Conservation (phyloP, 2,888 invertebrate species). For the Eilema caniola region DNA sequence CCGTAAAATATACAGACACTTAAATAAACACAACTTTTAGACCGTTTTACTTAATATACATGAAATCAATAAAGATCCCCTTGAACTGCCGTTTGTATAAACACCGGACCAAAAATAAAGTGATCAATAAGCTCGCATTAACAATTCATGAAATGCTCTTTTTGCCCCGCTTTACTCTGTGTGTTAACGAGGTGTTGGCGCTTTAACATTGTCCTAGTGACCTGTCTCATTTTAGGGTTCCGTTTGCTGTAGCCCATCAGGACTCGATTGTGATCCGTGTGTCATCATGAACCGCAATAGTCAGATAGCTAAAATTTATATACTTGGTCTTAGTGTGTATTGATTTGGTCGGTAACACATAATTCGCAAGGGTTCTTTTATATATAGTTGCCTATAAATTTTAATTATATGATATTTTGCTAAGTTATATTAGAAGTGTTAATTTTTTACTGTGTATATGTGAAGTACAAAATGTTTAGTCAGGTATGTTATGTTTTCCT, state of each 20-base stretch:
- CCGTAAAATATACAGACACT: not conserved
- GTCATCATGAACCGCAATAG: not conserved
- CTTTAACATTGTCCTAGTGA: slow-evolving; percentile 50
- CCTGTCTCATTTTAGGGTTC: slow-evolving; percentile 48
- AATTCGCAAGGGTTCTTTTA: too few species aligned
- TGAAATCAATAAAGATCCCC: not conserved
- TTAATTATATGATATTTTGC: too few species aligned
- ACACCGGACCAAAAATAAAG: slow-evolving; percentile 26
- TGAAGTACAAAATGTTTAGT: too few species aligned
- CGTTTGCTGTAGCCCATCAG: too few species aligned
- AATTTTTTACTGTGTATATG: too few species aligned
- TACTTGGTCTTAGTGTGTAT: too few species aligned
- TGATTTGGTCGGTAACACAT: too few species aligned
- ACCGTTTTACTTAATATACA: not conserved
- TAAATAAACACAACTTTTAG: not conserved
- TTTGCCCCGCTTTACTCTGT: slow-evolving; percentile 39
- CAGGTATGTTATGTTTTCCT: too few species aligned
- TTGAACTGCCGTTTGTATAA: slow-evolving; percentile 3
- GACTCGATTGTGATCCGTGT: too few species aligned
- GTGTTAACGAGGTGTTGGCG: slow-evolving; percentile 33
- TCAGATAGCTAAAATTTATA: not conserved
- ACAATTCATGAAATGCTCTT: slow-evolving; percentile 38
- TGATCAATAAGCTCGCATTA: slow-evolving; percentile 33
- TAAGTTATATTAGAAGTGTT: too few species aligned
- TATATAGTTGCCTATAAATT: too few species aligned